Evolutionary conservation across 2,113 vertebrate species (phyloP), one percentile per base, ranked within the genome.

Genomic region (Ginglymostoma cirratum): DNA sequence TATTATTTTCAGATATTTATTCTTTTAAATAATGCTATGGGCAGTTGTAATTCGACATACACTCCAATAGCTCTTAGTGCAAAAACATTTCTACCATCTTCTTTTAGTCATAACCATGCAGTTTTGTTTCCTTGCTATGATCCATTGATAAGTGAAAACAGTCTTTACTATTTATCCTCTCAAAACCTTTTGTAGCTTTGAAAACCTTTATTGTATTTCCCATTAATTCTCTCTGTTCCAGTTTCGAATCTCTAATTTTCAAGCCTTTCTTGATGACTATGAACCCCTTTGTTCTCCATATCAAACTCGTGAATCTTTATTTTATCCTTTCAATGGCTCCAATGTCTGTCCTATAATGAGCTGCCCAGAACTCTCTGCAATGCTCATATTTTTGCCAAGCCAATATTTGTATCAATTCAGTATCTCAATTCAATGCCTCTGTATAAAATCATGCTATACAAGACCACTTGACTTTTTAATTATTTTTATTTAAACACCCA

Each of bases 141-240:
- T 67, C 67, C 89, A 83, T 61, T 34, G 38, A 93, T 93, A 5
- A 66, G 89, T 93, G 7, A 3, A 66, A 93, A 66, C 89, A 93
- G 66, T 10, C 61, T 66, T 93, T 93, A 93, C 30, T 93, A 23
- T 93, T n/a, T 66, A 93, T 61, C 52, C 10, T 19, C 19, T 93
- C 61, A 38, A 66, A 93, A 67, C n/a, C 17, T 66, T 93, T 42
- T 61, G 66, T 93, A 23, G 38, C 7, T 38, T 93, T 93, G 89
- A 93, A 93, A 93, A 93, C 61, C 89, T 38, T 67, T 93, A 93
- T 67, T 93, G 89, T 93, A 66, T 93, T 19, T 61, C 89, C 34
- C 89, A 66, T 93, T 66, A 93, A 66, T 93, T n/a, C n/a, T n/a
- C 89, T n/a, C 61, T 93, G 89, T 93, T 93, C 89, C 89, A 93